These are phyloP conservation scores for Cuniculus paca DNA, from an alignment of 2,797 vertebrate species.

Conservation along the genomic window DNA sequence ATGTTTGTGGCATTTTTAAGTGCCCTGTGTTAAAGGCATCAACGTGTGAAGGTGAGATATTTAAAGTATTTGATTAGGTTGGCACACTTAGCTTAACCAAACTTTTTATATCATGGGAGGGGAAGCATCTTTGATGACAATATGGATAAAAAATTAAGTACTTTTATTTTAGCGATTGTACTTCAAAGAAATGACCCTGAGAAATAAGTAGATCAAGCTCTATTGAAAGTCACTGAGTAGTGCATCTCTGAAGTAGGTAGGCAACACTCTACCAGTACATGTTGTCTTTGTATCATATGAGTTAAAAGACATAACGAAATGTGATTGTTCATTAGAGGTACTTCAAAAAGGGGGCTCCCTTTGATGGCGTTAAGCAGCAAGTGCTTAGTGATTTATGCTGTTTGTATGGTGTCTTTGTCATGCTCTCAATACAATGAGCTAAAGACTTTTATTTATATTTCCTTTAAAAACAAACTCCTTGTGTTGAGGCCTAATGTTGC, in stretches of 20 bases:
- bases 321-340: not conserved
- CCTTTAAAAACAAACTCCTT: constrained; percentile 48
- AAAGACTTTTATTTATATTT: constrained; percentile 30
- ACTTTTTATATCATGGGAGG: not conserved
- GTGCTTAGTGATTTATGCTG: constrained; percentile 33
- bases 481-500: not conserved
- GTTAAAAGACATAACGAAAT: not conserved
- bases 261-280: not conserved
- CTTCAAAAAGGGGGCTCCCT: constrained; percentile 9
- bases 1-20: not conserved
- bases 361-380: not conserved
- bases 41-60: not conserved
- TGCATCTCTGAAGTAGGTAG: not conserved
- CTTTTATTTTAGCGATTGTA: not conserved
- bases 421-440: not conserved
- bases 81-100: not conserved
- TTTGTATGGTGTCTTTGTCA: constrained; percentile 15
- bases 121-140: not conserved
- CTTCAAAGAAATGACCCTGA: not conserved
- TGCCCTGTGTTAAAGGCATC: not conserved
- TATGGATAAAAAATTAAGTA: not conserved
- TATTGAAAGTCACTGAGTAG: not conserved
- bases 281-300: not conserved
- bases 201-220: not conserved
- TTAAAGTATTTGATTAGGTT: constrained; percentile 29